These are phyloP conservation scores for Orchesella cincta DNA, from an alignment of 1,140 invertebrate genomes.

Conservation along the genomic window DNA sequence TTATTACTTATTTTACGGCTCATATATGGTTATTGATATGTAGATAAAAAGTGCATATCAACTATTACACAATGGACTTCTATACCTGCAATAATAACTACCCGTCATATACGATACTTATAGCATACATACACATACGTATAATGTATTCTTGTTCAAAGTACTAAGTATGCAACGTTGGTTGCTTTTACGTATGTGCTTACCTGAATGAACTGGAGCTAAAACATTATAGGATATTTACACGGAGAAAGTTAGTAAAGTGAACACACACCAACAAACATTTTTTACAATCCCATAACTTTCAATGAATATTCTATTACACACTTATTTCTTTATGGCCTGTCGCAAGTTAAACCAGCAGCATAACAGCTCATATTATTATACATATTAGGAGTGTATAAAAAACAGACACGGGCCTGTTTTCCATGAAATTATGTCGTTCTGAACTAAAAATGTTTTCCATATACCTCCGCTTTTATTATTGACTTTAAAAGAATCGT, in stretches of 20 bases:
- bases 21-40: too few relatives aligned
- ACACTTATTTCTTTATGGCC: slow-evolving; percentile 4
- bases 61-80: too few relatives aligned
- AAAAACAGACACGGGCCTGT: neutral
- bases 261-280: neutral
- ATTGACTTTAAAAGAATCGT: neutral
- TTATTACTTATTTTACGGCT: too few relatives aligned
- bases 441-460: too few relatives aligned
- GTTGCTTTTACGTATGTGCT: neutral
- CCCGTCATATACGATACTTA: too few relatives aligned
- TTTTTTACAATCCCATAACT: slow-evolving; percentile 1
- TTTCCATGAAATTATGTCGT: neutral
- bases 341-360: neutral
- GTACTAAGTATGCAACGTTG: neutral
- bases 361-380: neutral
- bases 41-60: too few relatives aligned
- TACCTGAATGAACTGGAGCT: neutral
- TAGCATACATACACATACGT: neutral
- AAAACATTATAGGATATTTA: neutral
- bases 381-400: neutral
- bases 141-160: neutral
- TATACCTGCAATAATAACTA: too few relatives aligned
- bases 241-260: neutral
- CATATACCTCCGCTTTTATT: neutral
- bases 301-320: slow-evolving; percentile 17